Conservation (phyloP, 2,888 invertebrate genomes). For the Eugnorisma glareosa region DNA sequence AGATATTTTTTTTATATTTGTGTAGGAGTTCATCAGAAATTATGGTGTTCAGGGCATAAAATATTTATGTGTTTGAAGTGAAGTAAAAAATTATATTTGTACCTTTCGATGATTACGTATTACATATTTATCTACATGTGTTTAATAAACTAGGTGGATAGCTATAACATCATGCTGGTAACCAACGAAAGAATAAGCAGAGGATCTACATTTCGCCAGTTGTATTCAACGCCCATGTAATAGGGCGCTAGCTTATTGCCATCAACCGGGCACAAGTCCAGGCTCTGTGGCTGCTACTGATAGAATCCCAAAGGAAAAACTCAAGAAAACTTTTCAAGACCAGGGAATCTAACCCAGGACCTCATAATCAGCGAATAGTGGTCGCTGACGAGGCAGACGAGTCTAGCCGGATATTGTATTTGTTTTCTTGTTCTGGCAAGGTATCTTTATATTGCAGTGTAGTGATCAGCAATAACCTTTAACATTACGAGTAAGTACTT, state of each 20-base stretch:
- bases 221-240: neutral
- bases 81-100: constrained; percentile 21
- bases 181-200: neutral
- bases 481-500: too few relatives aligned
- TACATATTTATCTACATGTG: neutral
- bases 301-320: neutral
- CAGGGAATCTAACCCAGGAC: neutral
- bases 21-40: constrained; percentile 20
- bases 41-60: constrained; percentile 15
- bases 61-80: constrained; percentile 40
- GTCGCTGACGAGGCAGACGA: neutral
- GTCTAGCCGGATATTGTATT: too few relatives aligned
- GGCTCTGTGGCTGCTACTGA: neutral
- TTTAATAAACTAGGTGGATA: neutral
- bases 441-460: neutral
- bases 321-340: neutral
- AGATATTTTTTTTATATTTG: constrained; percentile 49
- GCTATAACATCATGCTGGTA: neutral
- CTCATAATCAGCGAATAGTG: neutral
- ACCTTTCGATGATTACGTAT: neutral
- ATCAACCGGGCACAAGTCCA: neutral
- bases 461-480: too few relatives aligned
- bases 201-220: neutral
- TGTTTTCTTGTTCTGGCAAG: neutral
- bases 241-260: neutral